Evolutionary conservation across 2,797 vertebrate genomes (phyloP).

Genomic region (Enteromius fasciolatus): DNA sequence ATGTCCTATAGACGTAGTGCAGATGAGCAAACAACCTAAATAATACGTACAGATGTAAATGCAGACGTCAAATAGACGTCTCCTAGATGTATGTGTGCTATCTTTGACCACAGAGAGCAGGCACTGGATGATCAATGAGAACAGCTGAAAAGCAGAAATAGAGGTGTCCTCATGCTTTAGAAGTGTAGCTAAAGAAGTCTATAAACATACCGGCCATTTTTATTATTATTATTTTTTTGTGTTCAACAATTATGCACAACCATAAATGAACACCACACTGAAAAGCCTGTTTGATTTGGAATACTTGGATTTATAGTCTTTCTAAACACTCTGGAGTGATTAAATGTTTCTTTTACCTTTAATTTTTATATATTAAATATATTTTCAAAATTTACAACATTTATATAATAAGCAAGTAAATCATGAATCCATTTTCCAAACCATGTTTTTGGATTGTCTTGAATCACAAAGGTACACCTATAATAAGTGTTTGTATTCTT

Average conservation of each 20-base stretch:
- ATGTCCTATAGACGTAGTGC: too few relatives aligned
- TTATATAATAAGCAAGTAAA: too few relatives aligned
- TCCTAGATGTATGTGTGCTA: too few relatives aligned
- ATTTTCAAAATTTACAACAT: too few relatives aligned
- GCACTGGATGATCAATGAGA: constrained; percentile 55
- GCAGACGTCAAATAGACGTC: too few relatives aligned
- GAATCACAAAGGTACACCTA: too few relatives aligned
- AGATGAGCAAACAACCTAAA: too few relatives aligned
- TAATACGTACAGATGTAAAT: too few relatives aligned
- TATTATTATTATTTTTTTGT: not conserved
- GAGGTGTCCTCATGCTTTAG: constrained; percentile 58
- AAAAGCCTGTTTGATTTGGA: not conserved
- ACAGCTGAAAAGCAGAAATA: constrained; percentile 70
- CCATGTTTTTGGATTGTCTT: too few relatives aligned
- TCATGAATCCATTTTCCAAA: too few relatives aligned
- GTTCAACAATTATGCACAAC: not conserved
- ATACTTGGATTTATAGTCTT: not conserved
- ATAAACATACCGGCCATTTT: not conserved
- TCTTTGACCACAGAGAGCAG: constrained; percentile 70
- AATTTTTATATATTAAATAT: too few relatives aligned
- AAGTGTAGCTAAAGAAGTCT: not conserved
- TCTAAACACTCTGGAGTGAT: not conserved
- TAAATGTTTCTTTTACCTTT: constrained; percentile 3
- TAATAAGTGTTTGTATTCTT: not conserved
- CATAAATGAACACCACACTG: not conserved